Base-by-base conservation (phyloP, 1,140 invertebrate species). In the Uloborus diversus region DNA sequence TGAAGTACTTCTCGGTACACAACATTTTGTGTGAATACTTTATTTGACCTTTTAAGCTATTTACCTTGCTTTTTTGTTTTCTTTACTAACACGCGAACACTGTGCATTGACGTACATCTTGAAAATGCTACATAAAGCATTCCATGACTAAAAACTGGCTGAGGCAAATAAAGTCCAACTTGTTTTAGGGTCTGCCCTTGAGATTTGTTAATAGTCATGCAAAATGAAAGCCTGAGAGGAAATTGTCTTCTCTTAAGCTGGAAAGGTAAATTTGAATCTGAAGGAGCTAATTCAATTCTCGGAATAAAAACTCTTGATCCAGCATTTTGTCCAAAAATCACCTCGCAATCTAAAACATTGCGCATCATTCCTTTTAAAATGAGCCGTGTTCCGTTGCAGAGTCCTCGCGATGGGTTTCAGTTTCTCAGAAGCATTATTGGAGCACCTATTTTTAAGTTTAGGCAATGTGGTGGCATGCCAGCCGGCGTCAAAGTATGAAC, bases 381-480 rank as follows among this genome's bases (percentile, higher is more conserved):
- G 1, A 87, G 75, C 78, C 86, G 64, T 20, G 86, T 87, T 4
- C 87, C 87, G 82, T 88, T 88, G 68, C 84, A 85, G 0, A 87
- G 78, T 14, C 84, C 84, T 64, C 56, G 33, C 4, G 56, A 69
- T 17, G 84, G 49, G 80, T 86, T 80, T 3, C 88, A n/a, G 81
- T 88, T 88, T 49, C 86, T 30, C 3, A 88, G 69, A 9, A 88
- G 78, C 71, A 88, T 88, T 1, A 88, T 76, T 30, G 81, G 79
- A 14, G 75, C 35, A 17, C 86, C 85, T 30, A 83, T 35, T 84
- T 88, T 88, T 7, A 88, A 69, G 20, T 70, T 79, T 5, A 88
- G 81, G 56, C 79, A 81, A 81, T 88, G 88, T 25, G 85, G 85
- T n/a, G 88, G 87, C 11, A 86, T 28, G 4, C 87, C 86, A 30